Conservation (phyloP, 1,140 invertebrate genomes). For the Euglossa dilemma region DNA sequence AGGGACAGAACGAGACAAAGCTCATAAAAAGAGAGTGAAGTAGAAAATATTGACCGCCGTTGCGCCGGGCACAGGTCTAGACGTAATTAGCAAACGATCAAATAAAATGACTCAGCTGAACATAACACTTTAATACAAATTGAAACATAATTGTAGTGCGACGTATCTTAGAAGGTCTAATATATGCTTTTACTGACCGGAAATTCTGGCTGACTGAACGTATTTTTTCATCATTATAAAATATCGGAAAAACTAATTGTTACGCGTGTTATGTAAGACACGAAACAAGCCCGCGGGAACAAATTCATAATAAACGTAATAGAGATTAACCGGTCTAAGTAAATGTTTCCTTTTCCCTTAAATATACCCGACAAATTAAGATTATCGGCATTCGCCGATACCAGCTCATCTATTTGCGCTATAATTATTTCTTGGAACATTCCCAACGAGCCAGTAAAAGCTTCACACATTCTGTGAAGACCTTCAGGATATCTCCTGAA, state of each 20-base stretch:
- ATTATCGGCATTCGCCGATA: conserved; percentile 3
- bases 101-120: conserved; percentile 1
- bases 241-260: not conserved
- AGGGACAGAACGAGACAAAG: not conserved
- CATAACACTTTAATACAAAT: not conserved
- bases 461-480: conserved; percentile 20
- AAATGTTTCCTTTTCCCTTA: not conserved
- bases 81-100: not conserved
- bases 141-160: conserved; percentile 3
- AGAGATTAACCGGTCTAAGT: not conserved
- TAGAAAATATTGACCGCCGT: conserved; percentile 7
- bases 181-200: not conserved
- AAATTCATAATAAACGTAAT: not conserved
- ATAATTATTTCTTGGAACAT: conserved; percentile 39
- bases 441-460: conserved; percentile 36
- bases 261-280: not conserved
- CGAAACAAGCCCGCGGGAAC: not conserved
- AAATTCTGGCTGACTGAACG: not conserved
- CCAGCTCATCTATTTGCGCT: not conserved
- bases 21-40: not conserved
- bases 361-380: not conserved
- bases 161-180: not conserved
- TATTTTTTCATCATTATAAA: not conserved
- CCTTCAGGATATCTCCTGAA: conserved; percentile 34
- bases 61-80: not conserved